Base-by-base conservation (phyloP, 2,797 vertebrate genomes). In the Chaenodraco wilsoni region DNA sequence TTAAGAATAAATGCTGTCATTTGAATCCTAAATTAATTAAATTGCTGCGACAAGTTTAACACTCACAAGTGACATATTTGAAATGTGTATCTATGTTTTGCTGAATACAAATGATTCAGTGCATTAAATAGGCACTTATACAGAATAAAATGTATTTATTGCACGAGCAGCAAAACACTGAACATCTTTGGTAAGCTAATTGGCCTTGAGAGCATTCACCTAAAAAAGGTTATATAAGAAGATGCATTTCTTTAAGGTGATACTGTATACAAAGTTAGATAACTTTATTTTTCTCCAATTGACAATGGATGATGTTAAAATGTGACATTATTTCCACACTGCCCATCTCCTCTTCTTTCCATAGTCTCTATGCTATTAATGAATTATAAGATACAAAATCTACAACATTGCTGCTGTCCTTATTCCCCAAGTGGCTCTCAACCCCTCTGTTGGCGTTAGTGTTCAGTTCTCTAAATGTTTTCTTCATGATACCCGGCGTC, bases 331-430 rank as follows among this genome's bases (percentile, higher is more conserved):
- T 57, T 59, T 56, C 21, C 41, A 0, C 40, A 15, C 27, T 5
- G 57, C 15, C 3, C 8, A 44, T 55, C 31, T 55, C n/a, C 59
- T 31, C 41, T 55, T 19, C 23, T 52, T 19, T 64, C 1, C 17
- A 45, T n/a, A 71, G 43, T 69, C 33, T 72, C n/a, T 15, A 48
- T 57, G 33, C 65, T 33, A 31, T 60, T 0, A 45, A 9, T 76
- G 43, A 44, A 49, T 71, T 60, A 31, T 60, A 21, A 44, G 60
- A 23, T 23, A 43, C 44, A 46, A 8, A 65, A 74, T 74, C 83
- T 46, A 62, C 70, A 69, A 69, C 59, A 49, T 67, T 83, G 40
- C 79, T 81, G 83, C 82, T 88, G 72, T 89, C 67, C 54, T 27
- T 19, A 46, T n/a, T 46, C 69, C 33, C 31, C 61, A 84, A 81